Evolutionary conservation across 2,888 invertebrate species (phyloP).

Genomic region (Archips xylosteana): DNA sequence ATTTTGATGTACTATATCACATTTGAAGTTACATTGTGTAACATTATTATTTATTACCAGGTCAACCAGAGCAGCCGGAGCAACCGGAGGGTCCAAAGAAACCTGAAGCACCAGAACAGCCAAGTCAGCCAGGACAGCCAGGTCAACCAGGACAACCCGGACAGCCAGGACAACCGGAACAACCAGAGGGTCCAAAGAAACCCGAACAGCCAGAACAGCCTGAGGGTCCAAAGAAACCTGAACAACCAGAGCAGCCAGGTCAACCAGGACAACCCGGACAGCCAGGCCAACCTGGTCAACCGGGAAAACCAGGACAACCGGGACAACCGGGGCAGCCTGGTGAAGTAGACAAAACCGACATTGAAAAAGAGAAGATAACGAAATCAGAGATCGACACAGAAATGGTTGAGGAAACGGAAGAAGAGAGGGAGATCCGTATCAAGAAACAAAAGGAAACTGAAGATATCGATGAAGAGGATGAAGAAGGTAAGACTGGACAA

Average conservation of each 20-base stretch:
- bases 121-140: slow-evolving; percentile 7
- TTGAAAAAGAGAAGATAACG: background rate
- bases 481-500: no score
- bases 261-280: slow-evolving; percentile 1
- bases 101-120: background rate
- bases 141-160: background rate
- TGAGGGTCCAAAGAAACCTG: background rate
- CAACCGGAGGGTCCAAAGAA: background rate
- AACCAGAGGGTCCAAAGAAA: background rate
- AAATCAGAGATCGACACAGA: background rate
- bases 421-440: slow-evolving; percentile 13
- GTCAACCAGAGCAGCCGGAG: background rate
- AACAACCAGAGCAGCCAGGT: background rate
- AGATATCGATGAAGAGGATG: no score
- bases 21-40: no score
- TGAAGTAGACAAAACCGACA: background rate
- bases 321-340: background rate
- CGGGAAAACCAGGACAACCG: slow-evolving; percentile 6
- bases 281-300: slow-evolving; percentile 4
- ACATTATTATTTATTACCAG: no score
- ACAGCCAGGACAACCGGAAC: background rate
- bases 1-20: no score
- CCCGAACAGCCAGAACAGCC: background rate
- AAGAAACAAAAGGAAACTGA: slow-evolving; percentile 7
- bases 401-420: background rate